phyloP scores from a whole-genome alignment of 2,888 invertebrate species.

The Theodoxus fluviatilis region DNA sequence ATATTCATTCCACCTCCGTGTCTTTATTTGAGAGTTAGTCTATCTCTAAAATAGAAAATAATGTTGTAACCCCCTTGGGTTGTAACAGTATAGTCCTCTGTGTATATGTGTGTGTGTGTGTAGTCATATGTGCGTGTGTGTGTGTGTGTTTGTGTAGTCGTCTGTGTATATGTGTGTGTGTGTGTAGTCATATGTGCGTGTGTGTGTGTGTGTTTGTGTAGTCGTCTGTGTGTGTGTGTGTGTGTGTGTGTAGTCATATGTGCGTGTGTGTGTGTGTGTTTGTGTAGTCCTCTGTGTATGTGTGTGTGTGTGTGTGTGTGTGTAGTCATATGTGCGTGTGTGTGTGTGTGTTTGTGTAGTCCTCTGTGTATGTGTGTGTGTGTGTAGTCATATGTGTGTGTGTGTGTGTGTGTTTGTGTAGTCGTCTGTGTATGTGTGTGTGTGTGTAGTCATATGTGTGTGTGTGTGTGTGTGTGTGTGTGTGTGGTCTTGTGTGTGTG shows the following conservation, averaged over 20 bases:
- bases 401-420: background rate
- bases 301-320: background rate
- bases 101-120: no score
- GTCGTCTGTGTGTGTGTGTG: no score
- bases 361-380: background rate
- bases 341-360: background rate
- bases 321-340: background rate
- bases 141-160: no score
- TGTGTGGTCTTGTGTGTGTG: slow-evolving; percentile 8
- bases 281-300: background rate
- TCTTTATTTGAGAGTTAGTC: no score
- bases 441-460: background rate
- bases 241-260: background rate
- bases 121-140: no score
- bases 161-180: no score
- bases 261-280: background rate
- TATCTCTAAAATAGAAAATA: no score
- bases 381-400: background rate
- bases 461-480: background rate
- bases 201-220: no score
- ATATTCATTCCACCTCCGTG: no score
- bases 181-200: no score
- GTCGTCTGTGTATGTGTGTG: background rate
- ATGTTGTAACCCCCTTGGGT: no score
- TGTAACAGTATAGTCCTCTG: no score